A percentile compares a stretch with the other conserved stretches of the same genome.
Conservation (phyloP, 2,888 invertebrate genomes). For the Teleogryllus oceanicus region DNA sequence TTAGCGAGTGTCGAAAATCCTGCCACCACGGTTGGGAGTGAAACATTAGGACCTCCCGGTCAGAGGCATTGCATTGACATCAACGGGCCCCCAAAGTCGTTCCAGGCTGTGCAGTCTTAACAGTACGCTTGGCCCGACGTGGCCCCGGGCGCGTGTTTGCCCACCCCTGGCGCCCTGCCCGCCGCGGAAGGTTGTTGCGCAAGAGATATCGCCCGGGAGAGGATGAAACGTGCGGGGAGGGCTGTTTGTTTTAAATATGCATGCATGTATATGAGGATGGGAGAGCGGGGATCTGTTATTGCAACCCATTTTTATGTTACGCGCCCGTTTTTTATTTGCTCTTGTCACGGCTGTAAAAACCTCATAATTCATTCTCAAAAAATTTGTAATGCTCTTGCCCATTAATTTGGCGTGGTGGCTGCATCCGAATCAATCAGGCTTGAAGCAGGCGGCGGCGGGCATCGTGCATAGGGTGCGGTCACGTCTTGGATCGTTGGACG, state of each 20-base stretch:
- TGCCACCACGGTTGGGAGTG: no score
- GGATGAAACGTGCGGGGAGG: background rate
- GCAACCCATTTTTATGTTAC: slow-evolving; percentile 7
- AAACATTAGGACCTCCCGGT: no score
- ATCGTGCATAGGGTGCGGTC: no score
- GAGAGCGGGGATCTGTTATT: slow-evolving; percentile 1
- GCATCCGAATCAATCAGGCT: background rate
- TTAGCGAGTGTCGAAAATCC: no score
- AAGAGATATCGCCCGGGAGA: slow-evolving; percentile 2
- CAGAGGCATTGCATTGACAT: no score
- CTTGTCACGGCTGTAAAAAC: slow-evolving; percentile 9
- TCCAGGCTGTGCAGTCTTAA: no score
- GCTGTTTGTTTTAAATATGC: slow-evolving; percentile 18
- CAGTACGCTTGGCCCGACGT: no score
- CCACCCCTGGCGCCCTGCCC: background rate
- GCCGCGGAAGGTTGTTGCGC: slow-evolving; percentile 8
- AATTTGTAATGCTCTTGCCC: background rate
- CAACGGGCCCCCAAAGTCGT: no score
- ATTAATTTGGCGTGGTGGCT: background rate
- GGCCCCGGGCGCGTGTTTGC: background rate
- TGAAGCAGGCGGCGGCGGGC: no score
- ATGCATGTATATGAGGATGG: background rate
- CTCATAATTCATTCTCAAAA: slow-evolving; percentile 5
- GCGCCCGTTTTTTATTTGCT: slow-evolving; percentile 18
- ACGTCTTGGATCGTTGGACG: no score